These are phyloP conservation scores for Hycleus cichorii DNA, from an alignment of 1,140 invertebrate species.

Conservation along the genomic window DNA sequence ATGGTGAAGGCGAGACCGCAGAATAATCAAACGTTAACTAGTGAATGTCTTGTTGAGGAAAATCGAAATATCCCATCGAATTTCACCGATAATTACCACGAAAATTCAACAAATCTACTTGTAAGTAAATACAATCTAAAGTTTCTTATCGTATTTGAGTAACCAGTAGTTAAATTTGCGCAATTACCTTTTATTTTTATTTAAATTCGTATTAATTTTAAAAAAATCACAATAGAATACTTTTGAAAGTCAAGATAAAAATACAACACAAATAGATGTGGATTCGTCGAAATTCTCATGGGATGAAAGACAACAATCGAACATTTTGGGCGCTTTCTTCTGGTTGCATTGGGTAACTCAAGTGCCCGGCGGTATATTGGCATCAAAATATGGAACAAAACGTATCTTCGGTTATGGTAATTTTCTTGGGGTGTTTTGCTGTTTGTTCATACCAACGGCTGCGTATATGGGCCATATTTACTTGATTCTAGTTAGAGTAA, in stretches of 20 bases:
- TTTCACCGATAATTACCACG: too few species aligned
- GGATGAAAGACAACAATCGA: conserved; percentile 60
- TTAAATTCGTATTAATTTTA: too few species aligned
- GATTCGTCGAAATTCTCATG: conserved; percentile 48
- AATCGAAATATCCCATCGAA: background rate
- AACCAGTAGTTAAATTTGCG: too few species aligned
- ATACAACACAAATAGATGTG: too few species aligned
- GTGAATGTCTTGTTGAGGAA: conserved; percentile 31
- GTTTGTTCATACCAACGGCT: conserved; percentile 59
- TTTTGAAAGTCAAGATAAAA: too few species aligned
- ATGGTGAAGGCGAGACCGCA: conserved; percentile 55
- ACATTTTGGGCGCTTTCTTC: conserved; percentile 66
- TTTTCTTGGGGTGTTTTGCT: conserved; percentile 58
- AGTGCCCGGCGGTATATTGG: conserved; percentile 65
- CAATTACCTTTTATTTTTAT: too few species aligned
- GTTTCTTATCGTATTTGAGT: too few species aligned
- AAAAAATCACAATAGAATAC: too few species aligned
- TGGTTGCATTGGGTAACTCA: conserved; percentile 68
- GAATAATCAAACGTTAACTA: conserved; percentile 23
- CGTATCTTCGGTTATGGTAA: conserved; percentile 62
- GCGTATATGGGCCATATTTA: conserved; percentile 52
- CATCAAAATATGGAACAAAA: conserved; percentile 63
- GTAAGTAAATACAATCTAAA: too few species aligned
- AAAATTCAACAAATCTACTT: too few species aligned
- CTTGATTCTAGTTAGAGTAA: conserved; percentile 55